phyloP scores from a whole-genome alignment of 2,888 invertebrate genomes.

The Pyralis farinalis region DNA sequence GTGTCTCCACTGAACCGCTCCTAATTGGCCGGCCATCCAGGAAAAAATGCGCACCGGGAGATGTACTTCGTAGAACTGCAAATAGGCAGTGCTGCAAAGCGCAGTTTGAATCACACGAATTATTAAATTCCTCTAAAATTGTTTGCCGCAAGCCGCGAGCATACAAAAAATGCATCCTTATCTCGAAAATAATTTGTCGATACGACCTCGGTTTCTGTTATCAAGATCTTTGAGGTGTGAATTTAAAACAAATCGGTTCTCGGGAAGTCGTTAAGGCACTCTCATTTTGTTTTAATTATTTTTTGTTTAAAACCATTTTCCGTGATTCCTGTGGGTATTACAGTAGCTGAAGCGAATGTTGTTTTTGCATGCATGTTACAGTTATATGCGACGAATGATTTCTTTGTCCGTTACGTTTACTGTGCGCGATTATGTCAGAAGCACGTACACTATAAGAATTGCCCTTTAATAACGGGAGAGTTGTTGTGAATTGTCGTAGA shows the following conservation, averaged over 20 bases:
- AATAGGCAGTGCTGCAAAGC: slow-evolving; percentile 42
- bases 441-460: slow-evolving; percentile 68
- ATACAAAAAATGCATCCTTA: slow-evolving; percentile 38
- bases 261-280: slow-evolving; percentile 34
- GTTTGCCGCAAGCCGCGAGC: slow-evolving; percentile 29
- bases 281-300: slow-evolving; percentile 31
- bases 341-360: slow-evolving; percentile 11
- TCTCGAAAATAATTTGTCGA: slow-evolving; percentile 51
- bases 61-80: slow-evolving; percentile 46
- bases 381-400: slow-evolving; percentile 35
- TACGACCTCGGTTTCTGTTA: slow-evolving; percentile 43
- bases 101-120: slow-evolving; percentile 39
- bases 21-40: slow-evolving; percentile 72
- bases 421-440: slow-evolving; percentile 61
- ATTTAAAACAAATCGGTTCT: slow-evolving; percentile 50
- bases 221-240: slow-evolving; percentile 60
- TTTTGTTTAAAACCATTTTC: slow-evolving; percentile 28
- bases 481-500: slow-evolving; percentile 68
- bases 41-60: slow-evolving; percentile 57
- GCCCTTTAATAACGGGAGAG: slow-evolving; percentile 72
- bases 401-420: slow-evolving; percentile 43
- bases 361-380: slow-evolving; percentile 24
- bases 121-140: slow-evolving; percentile 47
- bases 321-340: slow-evolving; percentile 19
- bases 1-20: slow-evolving; percentile 62